Percentiles rank a stretch among this genome's conserved stretches.
phyloP scores from a whole-genome alignment of 2,888 invertebrate species.

The Stenodema calcarata region DNA sequence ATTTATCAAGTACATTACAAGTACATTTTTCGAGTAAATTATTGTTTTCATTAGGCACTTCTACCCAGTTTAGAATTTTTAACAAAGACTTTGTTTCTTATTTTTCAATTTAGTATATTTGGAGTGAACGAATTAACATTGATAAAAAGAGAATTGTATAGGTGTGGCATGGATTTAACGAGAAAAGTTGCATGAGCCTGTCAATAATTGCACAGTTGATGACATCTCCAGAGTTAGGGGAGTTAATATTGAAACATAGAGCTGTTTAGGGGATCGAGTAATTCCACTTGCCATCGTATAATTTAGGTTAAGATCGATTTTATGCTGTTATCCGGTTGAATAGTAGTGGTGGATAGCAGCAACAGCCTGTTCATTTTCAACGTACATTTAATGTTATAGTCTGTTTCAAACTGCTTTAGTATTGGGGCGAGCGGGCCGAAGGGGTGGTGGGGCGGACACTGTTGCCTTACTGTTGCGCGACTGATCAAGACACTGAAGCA shows the following conservation, averaged over 20 bases:
- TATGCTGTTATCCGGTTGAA: too few relatives aligned
- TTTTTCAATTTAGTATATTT: background rate
- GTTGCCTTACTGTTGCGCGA: too few relatives aligned
- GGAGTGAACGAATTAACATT: background rate
- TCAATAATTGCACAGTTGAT: slow-evolving; percentile 29
- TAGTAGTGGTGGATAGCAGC: too few relatives aligned
- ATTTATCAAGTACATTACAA: background rate
- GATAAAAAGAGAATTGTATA: background rate
- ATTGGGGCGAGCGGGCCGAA: too few relatives aligned
- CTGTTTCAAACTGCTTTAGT: too few relatives aligned
- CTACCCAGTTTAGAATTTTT: background rate
- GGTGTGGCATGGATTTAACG: slow-evolving; percentile 34
- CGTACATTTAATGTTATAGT: too few relatives aligned
- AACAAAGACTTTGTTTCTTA: background rate
- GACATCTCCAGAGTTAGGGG: background rate
- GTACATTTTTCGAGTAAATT: background rate
- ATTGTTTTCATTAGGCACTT: background rate
- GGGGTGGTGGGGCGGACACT: too few relatives aligned
- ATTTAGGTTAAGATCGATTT: too few relatives aligned
- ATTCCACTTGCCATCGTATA: background rate
- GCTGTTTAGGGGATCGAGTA: background rate
- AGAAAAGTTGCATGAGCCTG: slow-evolving; percentile 41
- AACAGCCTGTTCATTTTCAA: too few relatives aligned
- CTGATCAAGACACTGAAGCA: too few relatives aligned
- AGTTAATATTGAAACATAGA: background rate